A percentile compares a stretch with the other conserved stretches of the same genome.
Conservation (phyloP, 2,797 vertebrate species). For the Glossophaga mutica region DNA sequence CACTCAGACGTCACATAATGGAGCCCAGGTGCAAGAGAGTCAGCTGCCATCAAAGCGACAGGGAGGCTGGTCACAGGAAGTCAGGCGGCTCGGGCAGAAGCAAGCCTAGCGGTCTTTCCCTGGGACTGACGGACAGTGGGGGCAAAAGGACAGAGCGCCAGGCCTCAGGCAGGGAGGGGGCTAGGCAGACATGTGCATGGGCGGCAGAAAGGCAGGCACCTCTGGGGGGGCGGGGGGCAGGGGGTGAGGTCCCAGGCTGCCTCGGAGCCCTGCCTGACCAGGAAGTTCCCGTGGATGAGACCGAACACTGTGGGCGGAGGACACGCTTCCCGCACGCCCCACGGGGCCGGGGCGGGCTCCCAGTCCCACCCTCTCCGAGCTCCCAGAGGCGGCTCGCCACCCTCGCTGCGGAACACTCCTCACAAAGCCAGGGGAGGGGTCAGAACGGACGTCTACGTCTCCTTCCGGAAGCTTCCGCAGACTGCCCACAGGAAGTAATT, state of each 20-base stretch:
- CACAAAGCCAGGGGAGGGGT: background rate
- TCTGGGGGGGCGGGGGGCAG: background rate
- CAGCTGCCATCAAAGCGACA: background rate
- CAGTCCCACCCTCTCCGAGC: background rate
- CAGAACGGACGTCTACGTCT: background rate
- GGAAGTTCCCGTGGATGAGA: background rate
- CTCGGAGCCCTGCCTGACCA: background rate
- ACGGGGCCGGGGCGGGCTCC: background rate
- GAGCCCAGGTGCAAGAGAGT: constrained; percentile 52
- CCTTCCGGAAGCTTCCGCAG: constrained; percentile 5
- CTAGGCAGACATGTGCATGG: background rate
- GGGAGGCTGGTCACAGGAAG: background rate
- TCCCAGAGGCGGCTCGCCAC: background rate
- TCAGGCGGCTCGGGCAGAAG: background rate
- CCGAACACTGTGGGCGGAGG: background rate
- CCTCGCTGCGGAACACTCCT: background rate
- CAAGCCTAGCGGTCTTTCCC: background rate
- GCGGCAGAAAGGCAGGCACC: background rate
- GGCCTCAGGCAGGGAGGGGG: background rate
- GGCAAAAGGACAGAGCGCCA: background rate
- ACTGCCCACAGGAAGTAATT: background rate
- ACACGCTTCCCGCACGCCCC: fast-evolving
- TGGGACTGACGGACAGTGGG: background rate
- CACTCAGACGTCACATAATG: constrained; percentile 30
- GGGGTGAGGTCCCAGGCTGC: background rate